phyloP scores from a whole-genome alignment of 2,113 vertebrate genomes.

The Sapayoa aenigma region DNA sequence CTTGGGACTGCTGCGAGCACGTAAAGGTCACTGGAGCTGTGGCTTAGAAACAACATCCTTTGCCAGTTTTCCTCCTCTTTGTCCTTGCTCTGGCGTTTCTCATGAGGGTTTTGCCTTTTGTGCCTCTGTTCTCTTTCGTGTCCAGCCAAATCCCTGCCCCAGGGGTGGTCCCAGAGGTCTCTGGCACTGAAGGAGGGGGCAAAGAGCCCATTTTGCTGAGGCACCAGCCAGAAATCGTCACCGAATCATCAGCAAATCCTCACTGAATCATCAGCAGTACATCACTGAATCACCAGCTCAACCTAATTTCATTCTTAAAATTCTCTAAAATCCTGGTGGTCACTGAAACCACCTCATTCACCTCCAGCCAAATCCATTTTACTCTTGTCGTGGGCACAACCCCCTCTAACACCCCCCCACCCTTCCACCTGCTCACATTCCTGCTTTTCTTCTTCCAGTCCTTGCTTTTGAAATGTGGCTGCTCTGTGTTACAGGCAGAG shows the following conservation, averaged over 20 bases:
- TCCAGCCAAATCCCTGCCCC: neutral
- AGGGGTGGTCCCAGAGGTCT: accelerated
- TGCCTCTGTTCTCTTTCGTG: neutral
- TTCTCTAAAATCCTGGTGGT: neutral
- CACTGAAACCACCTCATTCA: neutral
- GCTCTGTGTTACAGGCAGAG: neutral
- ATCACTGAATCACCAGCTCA: neutral
- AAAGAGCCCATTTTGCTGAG: accelerated
- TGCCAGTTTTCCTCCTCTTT: neutral
- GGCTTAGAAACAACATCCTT: neutral
- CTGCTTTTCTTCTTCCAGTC: neutral
- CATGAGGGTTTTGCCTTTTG: neutral
- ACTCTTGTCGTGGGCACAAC: neutral
- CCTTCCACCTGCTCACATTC: neutral
- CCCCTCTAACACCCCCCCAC: neutral
- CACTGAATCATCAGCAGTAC: neutral
- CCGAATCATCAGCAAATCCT: neutral
- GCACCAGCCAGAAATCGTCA: neutral
- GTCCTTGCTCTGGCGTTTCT: neutral
- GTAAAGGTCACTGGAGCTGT: neutral
- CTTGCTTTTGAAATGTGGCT: accelerated
- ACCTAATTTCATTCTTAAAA: neutral
- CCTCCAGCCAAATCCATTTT: neutral
- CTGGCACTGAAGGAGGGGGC: too few species aligned
- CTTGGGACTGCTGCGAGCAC: neutral